Evolutionary conservation across 1,140 invertebrate species (phyloP).

Genomic region (Thaumetopoea pityocampa): DNA sequence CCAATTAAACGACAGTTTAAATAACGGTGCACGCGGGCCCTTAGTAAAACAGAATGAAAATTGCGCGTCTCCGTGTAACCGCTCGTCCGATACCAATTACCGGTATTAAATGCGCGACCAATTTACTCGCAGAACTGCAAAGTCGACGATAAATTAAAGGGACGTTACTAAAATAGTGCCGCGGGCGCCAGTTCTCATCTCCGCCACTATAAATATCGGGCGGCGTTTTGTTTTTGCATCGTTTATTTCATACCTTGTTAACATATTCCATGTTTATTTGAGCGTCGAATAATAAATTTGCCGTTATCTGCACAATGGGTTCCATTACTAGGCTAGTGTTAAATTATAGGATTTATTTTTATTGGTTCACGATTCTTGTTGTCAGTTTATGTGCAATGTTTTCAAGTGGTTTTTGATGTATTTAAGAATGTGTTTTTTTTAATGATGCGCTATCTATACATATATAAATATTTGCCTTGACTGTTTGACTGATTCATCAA

Average conservation of each 20-base stretch:
- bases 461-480: no score
- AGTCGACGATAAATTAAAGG: slow-evolving; percentile 48
- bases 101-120: slow-evolving; percentile 50
- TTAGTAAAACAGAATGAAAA: no score
- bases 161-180: slow-evolving; percentile 41
- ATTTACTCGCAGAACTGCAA: slow-evolving; percentile 47
- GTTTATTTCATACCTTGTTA: slow-evolving; percentile 40
- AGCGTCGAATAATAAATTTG: slow-evolving; percentile 10
- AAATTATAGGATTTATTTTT: slow-evolving; percentile 1
- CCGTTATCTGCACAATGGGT: slow-evolving; percentile 7
- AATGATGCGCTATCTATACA: no score
- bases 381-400: not conserved
- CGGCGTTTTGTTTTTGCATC: slow-evolving; percentile 24
- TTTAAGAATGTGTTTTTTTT: not conserved
- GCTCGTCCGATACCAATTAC: slow-evolving; percentile 43
- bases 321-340: slow-evolving; percentile 1
- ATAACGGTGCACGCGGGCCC: no score
- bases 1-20: no score
- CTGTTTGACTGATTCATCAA: no score
- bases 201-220: slow-evolving; percentile 50
- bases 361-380: not conserved
- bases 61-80: no score
- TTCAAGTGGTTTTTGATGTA: not conserved
- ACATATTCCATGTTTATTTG: slow-evolving; percentile 36
- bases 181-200: slow-evolving; percentile 46